Conservation (phyloP, 2,888 invertebrate genomes). For the Seira sanloemensis region DNA sequence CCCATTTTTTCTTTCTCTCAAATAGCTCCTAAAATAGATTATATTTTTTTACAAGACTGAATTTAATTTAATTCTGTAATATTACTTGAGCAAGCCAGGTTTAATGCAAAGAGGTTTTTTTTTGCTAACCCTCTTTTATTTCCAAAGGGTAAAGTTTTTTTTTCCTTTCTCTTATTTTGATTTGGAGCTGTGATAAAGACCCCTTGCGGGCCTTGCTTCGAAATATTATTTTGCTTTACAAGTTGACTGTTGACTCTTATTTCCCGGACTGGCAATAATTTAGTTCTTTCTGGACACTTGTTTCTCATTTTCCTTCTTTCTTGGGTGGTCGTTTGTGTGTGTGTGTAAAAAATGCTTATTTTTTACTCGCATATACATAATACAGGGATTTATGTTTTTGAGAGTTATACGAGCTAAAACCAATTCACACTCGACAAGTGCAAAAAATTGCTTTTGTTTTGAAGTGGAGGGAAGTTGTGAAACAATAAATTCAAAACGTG, state of each 20-base stretch:
- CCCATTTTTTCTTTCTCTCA: no score
- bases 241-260: constrained; percentile 72
- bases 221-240: constrained; percentile 57
- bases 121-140: no score
- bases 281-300: constrained; percentile 71
- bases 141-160: no score
- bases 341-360: neutral
- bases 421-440: constrained; percentile 53
- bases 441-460: constrained; percentile 42
- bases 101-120: no score
- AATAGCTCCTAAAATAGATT: no score
- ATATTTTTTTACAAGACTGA: no score
- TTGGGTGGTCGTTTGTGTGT: constrained; percentile 70
- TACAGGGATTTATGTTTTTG: neutral
- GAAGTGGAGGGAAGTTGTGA: constrained; percentile 48
- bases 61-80: no score
- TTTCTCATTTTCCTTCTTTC: constrained; percentile 65
- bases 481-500: constrained; percentile 55
- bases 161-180: constrained; percentile 41
- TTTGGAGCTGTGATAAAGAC: constrained; percentile 70
- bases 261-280: constrained; percentile 72
- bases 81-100: no score
- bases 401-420: constrained; percentile 5
- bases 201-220: constrained; percentile 60
- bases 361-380: neutral